Conservation (phyloP, 1,140 invertebrate genomes). For the Euwallacea similis region DNA sequence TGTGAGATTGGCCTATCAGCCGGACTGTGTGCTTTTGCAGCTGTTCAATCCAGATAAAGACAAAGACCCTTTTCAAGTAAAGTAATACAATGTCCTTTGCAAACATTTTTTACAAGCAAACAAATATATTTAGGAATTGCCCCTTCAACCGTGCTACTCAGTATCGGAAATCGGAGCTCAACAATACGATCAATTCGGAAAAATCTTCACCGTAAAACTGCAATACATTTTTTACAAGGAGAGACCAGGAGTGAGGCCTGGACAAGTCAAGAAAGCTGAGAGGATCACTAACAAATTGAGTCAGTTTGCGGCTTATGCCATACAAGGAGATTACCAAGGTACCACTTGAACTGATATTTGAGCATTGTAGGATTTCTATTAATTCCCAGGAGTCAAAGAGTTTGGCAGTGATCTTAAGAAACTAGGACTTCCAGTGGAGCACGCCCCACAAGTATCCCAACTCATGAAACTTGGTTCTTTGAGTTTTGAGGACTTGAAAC, state of each 20-base stretch:
- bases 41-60: constrained; percentile 82
- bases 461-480: constrained; percentile 94
- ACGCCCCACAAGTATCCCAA: constrained; percentile 94
- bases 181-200: constrained; percentile 97
- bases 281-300: constrained; percentile 87
- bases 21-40: constrained; percentile 82
- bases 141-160: constrained; percentile 89
- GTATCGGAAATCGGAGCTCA: constrained; percentile 92
- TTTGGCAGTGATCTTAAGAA: constrained; percentile 91
- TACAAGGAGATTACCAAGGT: constrained; percentile 89
- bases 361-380: neutral
- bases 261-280: constrained; percentile 93
- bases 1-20: constrained; percentile 76
- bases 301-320: constrained; percentile 92
- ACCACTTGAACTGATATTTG: neutral
- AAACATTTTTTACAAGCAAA: neutral
- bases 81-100: neutral
- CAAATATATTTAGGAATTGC: constrained; percentile 71
- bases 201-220: constrained; percentile 98
- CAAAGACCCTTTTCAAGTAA: constrained; percentile 76
- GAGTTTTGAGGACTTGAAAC: constrained; percentile 85
- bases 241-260: constrained; percentile 91
- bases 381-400: constrained; percentile 66
- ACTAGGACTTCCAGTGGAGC: constrained; percentile 93
- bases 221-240: constrained; percentile 99